A percentile compares a stretch with the other conserved stretches of the same genome.
Conservation (phyloP, 2,113 vertebrate species). For the Eretmochelys imbricata region DNA sequence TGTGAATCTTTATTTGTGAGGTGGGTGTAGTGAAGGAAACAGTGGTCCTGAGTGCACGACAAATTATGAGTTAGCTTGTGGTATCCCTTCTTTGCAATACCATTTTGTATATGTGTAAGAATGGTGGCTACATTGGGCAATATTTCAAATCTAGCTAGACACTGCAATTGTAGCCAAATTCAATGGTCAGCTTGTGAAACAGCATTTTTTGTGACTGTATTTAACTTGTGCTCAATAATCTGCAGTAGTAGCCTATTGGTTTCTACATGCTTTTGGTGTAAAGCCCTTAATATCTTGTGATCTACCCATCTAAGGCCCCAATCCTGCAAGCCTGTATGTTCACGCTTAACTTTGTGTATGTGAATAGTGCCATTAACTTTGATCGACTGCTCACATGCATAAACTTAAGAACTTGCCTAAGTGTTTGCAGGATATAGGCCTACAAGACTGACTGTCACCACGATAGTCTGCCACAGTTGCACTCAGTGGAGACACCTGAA, state of each 20-base stretch:
- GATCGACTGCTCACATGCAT: not conserved
- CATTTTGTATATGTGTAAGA: not conserved
- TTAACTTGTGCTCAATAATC: not conserved
- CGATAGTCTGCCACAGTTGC: not conserved
- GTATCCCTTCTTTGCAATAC: accelerated
- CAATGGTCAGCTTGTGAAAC: not conserved
- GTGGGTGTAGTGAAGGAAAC: not conserved
- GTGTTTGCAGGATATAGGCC: not conserved
- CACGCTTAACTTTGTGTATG: not conserved
- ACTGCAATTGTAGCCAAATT: not conserved
- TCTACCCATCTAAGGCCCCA: not conserved
- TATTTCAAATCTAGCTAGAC: not conserved
- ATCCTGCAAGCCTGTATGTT: not conserved
- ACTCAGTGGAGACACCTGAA: not conserved
- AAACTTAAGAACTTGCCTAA: not conserved
- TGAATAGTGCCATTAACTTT: not conserved
- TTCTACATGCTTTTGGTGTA: not conserved
- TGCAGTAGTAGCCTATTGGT: not conserved
- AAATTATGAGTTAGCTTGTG: not conserved
- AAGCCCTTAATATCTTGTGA: not conserved
- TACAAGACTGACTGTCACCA: not conserved
- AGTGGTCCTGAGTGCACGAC: not conserved
- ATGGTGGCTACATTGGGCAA: not conserved
- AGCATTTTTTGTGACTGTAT: not conserved
- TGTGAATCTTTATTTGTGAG: not conserved